Base-by-base conservation (phyloP, 2,113 vertebrate genomes). In the Parus major region DNA sequence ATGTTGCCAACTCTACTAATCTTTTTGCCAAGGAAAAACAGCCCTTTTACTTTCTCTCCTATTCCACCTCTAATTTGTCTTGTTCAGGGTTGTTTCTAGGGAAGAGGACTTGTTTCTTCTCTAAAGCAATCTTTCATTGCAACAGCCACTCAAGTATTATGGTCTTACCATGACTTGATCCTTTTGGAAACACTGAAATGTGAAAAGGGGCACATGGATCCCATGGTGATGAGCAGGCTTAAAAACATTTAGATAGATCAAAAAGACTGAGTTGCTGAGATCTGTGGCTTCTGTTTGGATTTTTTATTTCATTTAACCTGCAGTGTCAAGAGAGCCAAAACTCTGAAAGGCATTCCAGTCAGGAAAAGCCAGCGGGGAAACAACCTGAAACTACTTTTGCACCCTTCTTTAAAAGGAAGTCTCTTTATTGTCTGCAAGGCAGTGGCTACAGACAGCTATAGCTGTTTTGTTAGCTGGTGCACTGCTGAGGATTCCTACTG, bases 251-350 rank as follows among this genome's bases (percentile, higher is more conserved):
- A 59, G 15, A 21, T 77, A 76, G 90, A 81, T 91, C 41, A 66
- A 83, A 94, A 92, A 70, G 36, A 41, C 66, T 75, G 56, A 88
- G 42, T 63, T 72, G 18, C n/a, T 77, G 55, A 88, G 68, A 80
- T 95, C 83, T 96, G 79, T 82, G 77, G 80, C 80, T 95, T 78
- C 81, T 90, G 31, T 88, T 95, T 83, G 85, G 39, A 86, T 80
- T 92, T 95, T 92, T 93, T 84, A 35, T 90, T 76, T 88, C 50
- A 59, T 88, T 93, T 92, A 94, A 88, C 80, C 39, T 92, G 24
- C 69, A 92, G 56, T 59, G 64, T 83, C 88, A 92, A 91, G 52
- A 86, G 42, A 96, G 64, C 33, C 76, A 93, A 65, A 94, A 70
- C 56, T 90, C 87, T 73, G 90, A 66, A 70, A 77, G 28, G 52